phyloP scores from a whole-genome alignment of 1,140 invertebrate species.

The Bombus ignitus region DNA sequence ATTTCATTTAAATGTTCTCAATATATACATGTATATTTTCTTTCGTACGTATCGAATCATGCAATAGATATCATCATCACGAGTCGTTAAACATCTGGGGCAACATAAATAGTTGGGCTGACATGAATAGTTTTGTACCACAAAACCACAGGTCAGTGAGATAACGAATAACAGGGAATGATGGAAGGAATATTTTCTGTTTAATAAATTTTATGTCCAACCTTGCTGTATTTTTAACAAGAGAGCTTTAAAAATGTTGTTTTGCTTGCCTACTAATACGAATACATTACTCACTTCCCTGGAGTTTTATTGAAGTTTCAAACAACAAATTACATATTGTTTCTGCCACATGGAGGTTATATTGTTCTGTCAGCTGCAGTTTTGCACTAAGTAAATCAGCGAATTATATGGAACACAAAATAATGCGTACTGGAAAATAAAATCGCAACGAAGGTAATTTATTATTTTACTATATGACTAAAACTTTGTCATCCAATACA shows the following conservation, averaged over 20 bases:
- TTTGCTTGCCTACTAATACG: not conserved
- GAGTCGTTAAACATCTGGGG: not conserved
- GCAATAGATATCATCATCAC: constrained; percentile 15
- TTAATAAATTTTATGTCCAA: not conserved
- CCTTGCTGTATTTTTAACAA: not conserved
- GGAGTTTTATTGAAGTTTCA: not conserved
- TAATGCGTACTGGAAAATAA: not conserved
- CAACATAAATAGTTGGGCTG: too few species aligned
- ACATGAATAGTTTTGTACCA: not conserved
- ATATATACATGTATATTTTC: not conserved
- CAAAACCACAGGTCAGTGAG: not conserved
- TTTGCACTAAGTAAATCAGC: not conserved
- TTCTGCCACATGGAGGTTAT: not conserved
- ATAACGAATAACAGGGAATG: not conserved
- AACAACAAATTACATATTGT: not conserved
- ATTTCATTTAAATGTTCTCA: not conserved
- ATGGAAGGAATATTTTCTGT: not conserved
- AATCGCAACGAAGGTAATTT: not conserved
- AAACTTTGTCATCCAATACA: not conserved
- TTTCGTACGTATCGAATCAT: constrained; percentile 15
- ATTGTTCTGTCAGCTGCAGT: not conserved
- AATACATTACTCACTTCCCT: not conserved
- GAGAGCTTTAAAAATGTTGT: not conserved
- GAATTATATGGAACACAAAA: not conserved
- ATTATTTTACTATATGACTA: not conserved